These are phyloP conservation scores for Zosterops japonicus DNA, from an alignment of 2,113 vertebrate genomes.

Conservation along the genomic window DNA sequence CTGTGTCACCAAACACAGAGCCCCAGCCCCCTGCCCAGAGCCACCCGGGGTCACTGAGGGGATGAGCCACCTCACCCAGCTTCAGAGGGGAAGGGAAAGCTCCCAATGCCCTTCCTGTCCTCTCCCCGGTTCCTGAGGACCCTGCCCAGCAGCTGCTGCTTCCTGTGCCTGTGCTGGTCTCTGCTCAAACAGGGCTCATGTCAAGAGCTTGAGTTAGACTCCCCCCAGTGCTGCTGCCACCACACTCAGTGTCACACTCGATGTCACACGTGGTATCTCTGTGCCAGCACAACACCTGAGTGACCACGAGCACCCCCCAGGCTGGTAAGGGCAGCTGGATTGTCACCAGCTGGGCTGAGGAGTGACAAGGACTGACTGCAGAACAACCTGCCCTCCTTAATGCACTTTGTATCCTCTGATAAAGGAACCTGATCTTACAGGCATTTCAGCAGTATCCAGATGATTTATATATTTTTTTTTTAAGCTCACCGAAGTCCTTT, in stretches of 20 bases:
- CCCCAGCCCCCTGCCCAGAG: neutral
- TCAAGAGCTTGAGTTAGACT: neutral
- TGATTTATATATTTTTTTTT: no score
- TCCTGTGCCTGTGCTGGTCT: neutral
- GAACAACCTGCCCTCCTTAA: neutral
- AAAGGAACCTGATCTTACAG: neutral
- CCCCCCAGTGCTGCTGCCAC: neutral
- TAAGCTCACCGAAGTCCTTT: neutral
- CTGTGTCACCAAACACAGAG: neutral
- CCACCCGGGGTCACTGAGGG: accelerated
- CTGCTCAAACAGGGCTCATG: no score
- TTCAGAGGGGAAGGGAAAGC: neutral
- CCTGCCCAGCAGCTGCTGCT: neutral
- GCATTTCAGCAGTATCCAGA: neutral
- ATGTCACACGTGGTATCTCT: neutral
- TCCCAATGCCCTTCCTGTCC: neutral
- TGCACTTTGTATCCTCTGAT: neutral
- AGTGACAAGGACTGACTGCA: neutral
- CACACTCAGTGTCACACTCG: neutral
- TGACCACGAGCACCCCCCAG: accelerated
- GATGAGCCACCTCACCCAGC: accelerated
- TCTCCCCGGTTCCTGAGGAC: neutral
- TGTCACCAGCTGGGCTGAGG: neutral
- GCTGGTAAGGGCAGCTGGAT: neutral
- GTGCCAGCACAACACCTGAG: neutral